phyloP scores from a whole-genome alignment of 2,888 invertebrate species.

The Agriopis aurantiaria region DNA sequence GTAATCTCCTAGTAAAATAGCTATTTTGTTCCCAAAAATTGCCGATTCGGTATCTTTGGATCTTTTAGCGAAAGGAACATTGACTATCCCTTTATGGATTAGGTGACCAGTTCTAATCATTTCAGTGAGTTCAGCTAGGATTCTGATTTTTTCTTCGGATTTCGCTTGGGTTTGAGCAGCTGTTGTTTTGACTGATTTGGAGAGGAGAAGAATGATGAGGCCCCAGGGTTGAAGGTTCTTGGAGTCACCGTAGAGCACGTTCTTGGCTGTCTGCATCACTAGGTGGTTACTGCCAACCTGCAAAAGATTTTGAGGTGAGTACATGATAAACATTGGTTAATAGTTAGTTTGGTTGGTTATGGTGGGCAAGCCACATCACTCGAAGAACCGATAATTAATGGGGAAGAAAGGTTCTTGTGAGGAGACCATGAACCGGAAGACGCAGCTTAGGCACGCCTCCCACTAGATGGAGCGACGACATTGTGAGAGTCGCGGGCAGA shows the following conservation, averaged over 20 bases:
- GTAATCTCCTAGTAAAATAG: conserved; percentile 94
- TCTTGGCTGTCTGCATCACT: conserved; percentile 94
- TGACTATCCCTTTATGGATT: conserved; percentile 89
- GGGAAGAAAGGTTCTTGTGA: too few relatives aligned
- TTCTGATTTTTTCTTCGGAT: conserved; percentile 81
- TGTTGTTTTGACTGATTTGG: conserved; percentile 89
- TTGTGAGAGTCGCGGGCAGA: too few relatives aligned
- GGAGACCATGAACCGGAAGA: too few relatives aligned
- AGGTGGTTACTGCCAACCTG: conserved; percentile 94
- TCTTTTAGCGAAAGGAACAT: conserved; percentile 82
- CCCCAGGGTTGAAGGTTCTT: conserved; percentile 95
- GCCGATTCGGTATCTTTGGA: conserved; percentile 89
- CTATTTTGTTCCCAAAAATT: conserved; percentile 95
- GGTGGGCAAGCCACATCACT: neutral
- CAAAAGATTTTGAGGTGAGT: conserved; percentile 32
- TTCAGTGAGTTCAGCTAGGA: conserved; percentile 90
- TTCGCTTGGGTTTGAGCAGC: conserved; percentile 87
- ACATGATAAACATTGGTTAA: neutral
- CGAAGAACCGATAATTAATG: too few relatives aligned
- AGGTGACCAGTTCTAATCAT: conserved; percentile 95
- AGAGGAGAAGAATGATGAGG: conserved; percentile 92
- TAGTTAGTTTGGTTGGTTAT: neutral
- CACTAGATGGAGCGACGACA: too few relatives aligned
- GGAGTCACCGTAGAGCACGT: conserved; percentile 92
- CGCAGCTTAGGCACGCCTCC: too few relatives aligned